Percentiles rank a stretch among this genome's conserved stretches.
Conservation (phyloP, 2,797 vertebrate genomes). For the Buphagus erythrorhynchus region DNA sequence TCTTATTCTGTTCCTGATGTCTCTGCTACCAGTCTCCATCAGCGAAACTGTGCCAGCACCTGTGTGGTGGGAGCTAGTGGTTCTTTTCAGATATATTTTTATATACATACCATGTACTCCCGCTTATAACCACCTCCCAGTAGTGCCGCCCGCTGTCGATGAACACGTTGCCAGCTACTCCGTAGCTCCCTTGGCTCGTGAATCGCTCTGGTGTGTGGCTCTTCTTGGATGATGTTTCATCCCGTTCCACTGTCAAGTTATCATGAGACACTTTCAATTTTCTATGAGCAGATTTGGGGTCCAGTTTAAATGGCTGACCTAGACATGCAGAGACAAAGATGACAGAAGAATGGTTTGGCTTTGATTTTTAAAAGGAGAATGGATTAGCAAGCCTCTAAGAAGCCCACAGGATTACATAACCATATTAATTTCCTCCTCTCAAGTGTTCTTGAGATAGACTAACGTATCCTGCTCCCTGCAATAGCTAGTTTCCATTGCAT, state of each 20-base stretch:
- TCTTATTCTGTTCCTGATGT: background rate
- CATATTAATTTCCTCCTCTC: slow-evolving; percentile 1
- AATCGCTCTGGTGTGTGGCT: slow-evolving; percentile 95
- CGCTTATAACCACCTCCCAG: slow-evolving; percentile 97
- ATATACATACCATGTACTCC: slow-evolving; percentile 91
- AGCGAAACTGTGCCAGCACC: background rate
- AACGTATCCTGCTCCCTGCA: background rate
- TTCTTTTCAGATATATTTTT: background rate
- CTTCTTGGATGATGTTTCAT: slow-evolving; percentile 95
- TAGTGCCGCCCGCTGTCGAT: slow-evolving; percentile 98
- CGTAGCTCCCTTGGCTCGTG: slow-evolving; percentile 94
- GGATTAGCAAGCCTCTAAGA: background rate
- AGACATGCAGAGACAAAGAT: slow-evolving; percentile 18
- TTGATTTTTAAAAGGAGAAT: slow-evolving; percentile 1
- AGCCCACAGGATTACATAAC: background rate
- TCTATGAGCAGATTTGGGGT: slow-evolving; percentile 94
- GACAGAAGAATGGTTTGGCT: background rate
- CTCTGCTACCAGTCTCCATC: background rate
- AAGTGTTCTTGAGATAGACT: background rate
- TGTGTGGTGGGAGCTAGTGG: background rate
- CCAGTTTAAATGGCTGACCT: slow-evolving; percentile 98
- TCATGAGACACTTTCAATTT: slow-evolving; percentile 96
- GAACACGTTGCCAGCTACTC: slow-evolving; percentile 93
- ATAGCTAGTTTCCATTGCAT: background rate
- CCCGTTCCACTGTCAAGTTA: slow-evolving; percentile 95